Evolutionary conservation across 2,888 invertebrate species (phyloP).

Genomic region (Melangyna quadrimaculata): DNA sequence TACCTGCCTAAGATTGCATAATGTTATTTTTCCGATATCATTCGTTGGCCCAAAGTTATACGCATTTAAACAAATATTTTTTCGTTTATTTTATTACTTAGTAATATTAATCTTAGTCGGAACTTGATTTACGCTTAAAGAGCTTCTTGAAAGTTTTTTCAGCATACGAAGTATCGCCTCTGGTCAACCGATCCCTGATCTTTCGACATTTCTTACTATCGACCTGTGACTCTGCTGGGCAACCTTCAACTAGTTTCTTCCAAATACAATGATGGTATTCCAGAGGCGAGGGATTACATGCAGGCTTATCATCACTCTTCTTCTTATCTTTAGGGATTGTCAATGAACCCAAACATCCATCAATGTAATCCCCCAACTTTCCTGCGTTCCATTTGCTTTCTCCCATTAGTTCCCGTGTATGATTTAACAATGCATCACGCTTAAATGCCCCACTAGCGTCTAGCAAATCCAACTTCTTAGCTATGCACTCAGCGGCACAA

Average conservation of each 20-base stretch:
- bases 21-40: no score
- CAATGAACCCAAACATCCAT: slow-evolving; percentile 70
- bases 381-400: slow-evolving; percentile 65
- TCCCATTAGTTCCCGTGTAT: slow-evolving; percentile 63
- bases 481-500: slow-evolving; percentile 74
- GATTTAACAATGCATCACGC: slow-evolving; percentile 70
- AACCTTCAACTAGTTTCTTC: slow-evolving; percentile 73
- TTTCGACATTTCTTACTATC: slow-evolving; percentile 73
- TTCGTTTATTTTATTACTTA: no score
- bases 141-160: slow-evolving; percentile 1
- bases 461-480: slow-evolving; percentile 69
- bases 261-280: slow-evolving; percentile 73
- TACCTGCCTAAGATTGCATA: no score
- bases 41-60: no score
- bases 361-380: slow-evolving; percentile 70
- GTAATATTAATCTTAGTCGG: no score
- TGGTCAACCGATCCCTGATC: slow-evolving; percentile 70
- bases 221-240: slow-evolving; percentile 74
- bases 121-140: background rate
- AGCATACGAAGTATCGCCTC: background rate
- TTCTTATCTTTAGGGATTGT: background rate
- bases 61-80: no score
- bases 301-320: slow-evolving; percentile 6
- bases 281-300: slow-evolving; percentile 71
- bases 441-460: slow-evolving; percentile 72